These are phyloP conservation scores for Gortyna flavago DNA, from an alignment of 2,888 invertebrate species.

Conservation along the genomic window DNA sequence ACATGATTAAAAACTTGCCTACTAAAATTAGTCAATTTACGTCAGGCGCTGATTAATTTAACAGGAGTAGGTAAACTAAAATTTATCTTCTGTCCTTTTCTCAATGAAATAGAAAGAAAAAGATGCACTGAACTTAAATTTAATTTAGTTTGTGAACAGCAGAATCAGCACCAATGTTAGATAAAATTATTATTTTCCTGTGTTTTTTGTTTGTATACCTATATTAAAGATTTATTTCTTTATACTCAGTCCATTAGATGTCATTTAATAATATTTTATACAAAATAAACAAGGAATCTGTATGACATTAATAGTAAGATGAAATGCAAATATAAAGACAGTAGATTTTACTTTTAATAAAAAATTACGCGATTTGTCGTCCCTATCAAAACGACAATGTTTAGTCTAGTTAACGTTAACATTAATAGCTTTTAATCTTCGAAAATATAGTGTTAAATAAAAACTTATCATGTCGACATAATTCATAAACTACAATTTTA, in stretches of 20 bases:
- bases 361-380: conserved; percentile 30
- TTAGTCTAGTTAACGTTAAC: conserved; percentile 47
- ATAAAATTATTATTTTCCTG: neutral
- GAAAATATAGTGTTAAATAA: conserved; percentile 28
- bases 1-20: no score
- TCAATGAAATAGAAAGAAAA: no score
- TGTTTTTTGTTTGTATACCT: neutral
- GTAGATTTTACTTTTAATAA: neutral
- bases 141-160: no score
- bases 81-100: no score
- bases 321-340: neutral
- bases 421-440: conserved; percentile 41
- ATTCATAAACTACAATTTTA: conserved; percentile 44
- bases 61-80: no score
- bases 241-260: neutral
- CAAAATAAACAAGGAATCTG: neutral
- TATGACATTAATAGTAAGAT: neutral
- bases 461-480: conserved; percentile 39
- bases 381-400: conserved; percentile 33
- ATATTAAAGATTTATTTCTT: neutral
- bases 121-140: no score
- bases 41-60: no score
- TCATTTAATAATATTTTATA: neutral
- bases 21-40: no score
- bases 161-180: no score